A percentile compares a stretch with the other conserved stretches of the same genome.
Conservation (phyloP, 2,113 vertebrate species). For the zebrafish (Danio rerio) region GRCz12tu NC_133186.1:29703001-29703500, state of each 20-base stretch:
- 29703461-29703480: slow-evolving; percentile 60
- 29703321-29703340: slow-evolving; percentile 45
- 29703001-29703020: too few species aligned
- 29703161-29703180: slow-evolving; percentile 41
- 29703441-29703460: slow-evolving; percentile 69
- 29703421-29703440: slow-evolving; percentile 65
- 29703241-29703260: background rate
- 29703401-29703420: slow-evolving; percentile 47
- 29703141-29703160: slow-evolving; percentile 46
- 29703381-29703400: slow-evolving; percentile 57
- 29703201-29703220: slow-evolving; percentile 63
- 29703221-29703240: slow-evolving; percentile 14
- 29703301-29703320: slow-evolving; percentile 27
- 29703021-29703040: too few species aligned
- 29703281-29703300: background rate
- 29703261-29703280: background rate
- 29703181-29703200: slow-evolving; percentile 65
- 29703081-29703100: too few species aligned
- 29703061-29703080: too few species aligned
- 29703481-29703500: slow-evolving; percentile 74
- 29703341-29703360: slow-evolving; percentile 46
- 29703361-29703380: slow-evolving; percentile 52
- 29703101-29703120: too few species aligned
- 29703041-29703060: too few species aligned
- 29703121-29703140: background rate